These are phyloP conservation scores for Cynoglossus semilaevis DNA, from an alignment of 2,113 vertebrate species.

Conservation along the genomic window DNA sequence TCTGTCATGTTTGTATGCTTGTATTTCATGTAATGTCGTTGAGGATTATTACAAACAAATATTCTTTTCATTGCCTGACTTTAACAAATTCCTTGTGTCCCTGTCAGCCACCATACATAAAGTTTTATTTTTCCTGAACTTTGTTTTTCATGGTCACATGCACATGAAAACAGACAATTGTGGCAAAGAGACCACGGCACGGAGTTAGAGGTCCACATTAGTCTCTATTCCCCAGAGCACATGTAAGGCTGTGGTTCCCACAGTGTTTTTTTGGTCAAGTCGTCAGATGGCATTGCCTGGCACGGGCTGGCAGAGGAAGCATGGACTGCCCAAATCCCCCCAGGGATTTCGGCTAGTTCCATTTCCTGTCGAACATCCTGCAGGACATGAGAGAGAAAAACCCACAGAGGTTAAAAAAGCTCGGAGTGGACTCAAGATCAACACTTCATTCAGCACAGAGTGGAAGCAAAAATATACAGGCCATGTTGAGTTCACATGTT, in stretches of 20 bases:
- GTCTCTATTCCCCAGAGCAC: conserved; percentile 40
- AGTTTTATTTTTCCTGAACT: too few species aligned
- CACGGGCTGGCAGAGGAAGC: conserved; percentile 60
- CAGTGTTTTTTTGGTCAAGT: conserved; percentile 51
- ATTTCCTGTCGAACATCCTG: conserved; percentile 67
- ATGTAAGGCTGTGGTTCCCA: conserved; percentile 51
- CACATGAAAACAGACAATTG: neutral
- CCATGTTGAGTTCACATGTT: neutral
- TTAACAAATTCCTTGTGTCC: too few species aligned
- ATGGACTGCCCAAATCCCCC: conserved; percentile 40
- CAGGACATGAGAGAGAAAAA: conserved; percentile 31
- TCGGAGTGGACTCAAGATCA: neutral
- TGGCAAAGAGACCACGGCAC: neutral
- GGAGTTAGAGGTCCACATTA: conserved; percentile 14
- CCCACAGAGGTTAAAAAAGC: conserved; percentile 9
- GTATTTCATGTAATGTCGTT: too few species aligned
- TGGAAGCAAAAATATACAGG: neutral
- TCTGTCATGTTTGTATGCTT: neutral
- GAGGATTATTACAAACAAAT: too few species aligned
- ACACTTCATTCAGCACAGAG: conserved; percentile 1
- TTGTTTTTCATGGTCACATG: too few species aligned
- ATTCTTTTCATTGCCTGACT: too few species aligned
- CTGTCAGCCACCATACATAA: too few species aligned
- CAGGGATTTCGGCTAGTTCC: conserved; percentile 49
- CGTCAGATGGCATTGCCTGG: conserved; percentile 34